Evolutionary conservation across 1,140 invertebrate genomes (phyloP), one percentile per base, ranked within the genome.

Genomic region (Drosophila albomicans): DNA sequence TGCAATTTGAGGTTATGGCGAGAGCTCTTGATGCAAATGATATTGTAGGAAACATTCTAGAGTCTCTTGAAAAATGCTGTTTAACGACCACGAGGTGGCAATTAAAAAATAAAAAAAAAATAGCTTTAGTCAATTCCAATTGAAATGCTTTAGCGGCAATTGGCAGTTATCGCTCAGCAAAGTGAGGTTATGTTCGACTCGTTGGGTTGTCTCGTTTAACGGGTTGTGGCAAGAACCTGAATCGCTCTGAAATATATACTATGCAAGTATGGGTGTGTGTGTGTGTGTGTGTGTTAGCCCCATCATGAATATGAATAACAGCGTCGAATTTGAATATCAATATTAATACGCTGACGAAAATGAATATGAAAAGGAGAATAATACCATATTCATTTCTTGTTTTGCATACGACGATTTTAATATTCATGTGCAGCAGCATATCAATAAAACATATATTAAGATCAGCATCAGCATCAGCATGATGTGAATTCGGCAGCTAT

Each of bases 171-270:
- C 35, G 38, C 49, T 41, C 51, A 25, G 8, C 13, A 56, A 52
- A 45, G 25, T 65, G 63, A 54, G 63, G 51, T 54, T 65, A 74
- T 57, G 75, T 59, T 67, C 59, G 62, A 49, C 57, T 35, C 35
- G 20, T 38, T 38, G 35, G 30, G 56, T 32, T 35, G 62, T 75
- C 71, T 67, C 57, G 76, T 81, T 67, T 66, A 70, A 88, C 84
- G 68, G 71, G 82, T 87, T 86, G 75, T 73, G 61, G 62, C 56
- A 52, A 86, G 82, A 86, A 86, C 82, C 82, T 87, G 82, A 87
- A 79, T 66, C 80, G 71, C 72, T 70, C 45, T 45, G 32, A 56
- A 48, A 41, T 65, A 43, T 15, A 38, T 41, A 57, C 16, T 57
- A 35, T 43, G 16, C 48, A 52, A 15, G 5, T 28, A 32, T 62